Base-by-base conservation (phyloP, 2,888 invertebrate genomes). In the Drosophila neotestacea region DNA sequence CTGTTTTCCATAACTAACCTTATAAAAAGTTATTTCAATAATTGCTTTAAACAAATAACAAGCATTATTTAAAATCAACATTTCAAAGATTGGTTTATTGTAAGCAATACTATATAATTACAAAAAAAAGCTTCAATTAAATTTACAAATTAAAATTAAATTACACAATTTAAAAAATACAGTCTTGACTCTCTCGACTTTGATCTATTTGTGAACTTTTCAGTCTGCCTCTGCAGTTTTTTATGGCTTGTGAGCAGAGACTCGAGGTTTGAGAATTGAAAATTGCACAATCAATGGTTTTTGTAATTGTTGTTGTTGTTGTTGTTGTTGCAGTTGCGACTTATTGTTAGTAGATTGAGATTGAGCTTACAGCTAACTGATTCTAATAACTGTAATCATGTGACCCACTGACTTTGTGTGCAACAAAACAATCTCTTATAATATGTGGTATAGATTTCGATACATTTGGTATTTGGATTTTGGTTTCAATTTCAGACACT, bases 381-480 rank as follows among this genome's bases (percentile, higher is more conserved):
- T 32, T 38, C 32, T 46, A 67, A 54, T 59, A 16, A 44, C 22
- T 48, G 39, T 72, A 44, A 67, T 61, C 44, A 54, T 39, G 32
- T 34, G 55, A 51, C 52, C 10, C 11, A 30, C 47, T 32, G 6
- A 6, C 7, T 32, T 22, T 22, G 22, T 22, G 22, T 22, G 22
- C 22, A 22, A 22, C 22, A 22, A 22, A 22, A 22, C 22, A 22
- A 9, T 32, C 32, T 30, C 30, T 5, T 30, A 5, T 6, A 32
- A 9, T 47, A 11, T 16, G 9, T 28, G 34, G 44, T n/a, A 28
- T 46, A 27, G 11, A 51, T 32, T 10, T 51, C 28, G 3, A 9
- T 42, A 32, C 0, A 2, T 27, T 22, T 44, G 61, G 52, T 39
- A 62, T 54, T 56, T 56, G 32, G 39, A n/a, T 30, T 52, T 52